These are phyloP conservation scores for Gobionotothen gibberifrons DNA, from an alignment of 2,797 vertebrate genomes.

Conservation along the genomic window DNA sequence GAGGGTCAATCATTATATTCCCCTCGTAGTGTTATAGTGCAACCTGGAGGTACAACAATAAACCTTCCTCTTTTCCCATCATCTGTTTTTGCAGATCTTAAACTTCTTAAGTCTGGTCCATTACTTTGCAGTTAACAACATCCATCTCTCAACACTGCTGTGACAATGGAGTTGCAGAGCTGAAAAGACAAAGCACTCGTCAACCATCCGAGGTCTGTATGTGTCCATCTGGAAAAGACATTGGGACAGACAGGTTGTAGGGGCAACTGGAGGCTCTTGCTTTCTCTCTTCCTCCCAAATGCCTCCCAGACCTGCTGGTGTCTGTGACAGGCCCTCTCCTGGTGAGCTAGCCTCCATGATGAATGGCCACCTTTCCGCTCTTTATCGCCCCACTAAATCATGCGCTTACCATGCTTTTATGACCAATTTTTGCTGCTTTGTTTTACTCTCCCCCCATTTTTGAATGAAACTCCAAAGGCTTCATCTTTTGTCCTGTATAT, in stretches of 20 bases:
- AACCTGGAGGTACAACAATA: slow-evolving; percentile 24
- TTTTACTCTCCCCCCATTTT: slow-evolving; percentile 72
- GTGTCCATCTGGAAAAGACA: slow-evolving; percentile 81
- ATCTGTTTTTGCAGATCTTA: slow-evolving; percentile 35
- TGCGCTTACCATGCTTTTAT: slow-evolving; percentile 85
- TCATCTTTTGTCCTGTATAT: slow-evolving; percentile 46
- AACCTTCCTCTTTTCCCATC: slow-evolving; percentile 35
- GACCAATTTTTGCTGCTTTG: slow-evolving; percentile 85
- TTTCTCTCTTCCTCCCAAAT: slow-evolving; percentile 45
- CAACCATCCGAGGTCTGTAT: slow-evolving; percentile 50
- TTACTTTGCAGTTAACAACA: slow-evolving; percentile 51
- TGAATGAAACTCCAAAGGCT: slow-evolving; percentile 77
- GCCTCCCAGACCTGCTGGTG: slow-evolving; percentile 77
- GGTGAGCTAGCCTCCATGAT: slow-evolving; percentile 84
- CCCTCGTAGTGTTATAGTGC: slow-evolving; percentile 5
- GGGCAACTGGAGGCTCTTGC: slow-evolving; percentile 58
- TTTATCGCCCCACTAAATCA: slow-evolving; percentile 89
- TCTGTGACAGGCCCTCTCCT: slow-evolving; percentile 84
- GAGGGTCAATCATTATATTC: not conserved
- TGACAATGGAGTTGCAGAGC: slow-evolving; percentile 57
- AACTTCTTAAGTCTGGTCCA: slow-evolving; percentile 39
- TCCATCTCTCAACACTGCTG: slow-evolving; percentile 44
- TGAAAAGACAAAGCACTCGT: slow-evolving; percentile 60
- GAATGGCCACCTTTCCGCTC: slow-evolving; percentile 84
- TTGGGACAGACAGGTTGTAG: slow-evolving; percentile 70